Evolutionary conservation across 2,797 vertebrate genomes (phyloP).

Genomic region (Nyctalus aviator): DNA sequence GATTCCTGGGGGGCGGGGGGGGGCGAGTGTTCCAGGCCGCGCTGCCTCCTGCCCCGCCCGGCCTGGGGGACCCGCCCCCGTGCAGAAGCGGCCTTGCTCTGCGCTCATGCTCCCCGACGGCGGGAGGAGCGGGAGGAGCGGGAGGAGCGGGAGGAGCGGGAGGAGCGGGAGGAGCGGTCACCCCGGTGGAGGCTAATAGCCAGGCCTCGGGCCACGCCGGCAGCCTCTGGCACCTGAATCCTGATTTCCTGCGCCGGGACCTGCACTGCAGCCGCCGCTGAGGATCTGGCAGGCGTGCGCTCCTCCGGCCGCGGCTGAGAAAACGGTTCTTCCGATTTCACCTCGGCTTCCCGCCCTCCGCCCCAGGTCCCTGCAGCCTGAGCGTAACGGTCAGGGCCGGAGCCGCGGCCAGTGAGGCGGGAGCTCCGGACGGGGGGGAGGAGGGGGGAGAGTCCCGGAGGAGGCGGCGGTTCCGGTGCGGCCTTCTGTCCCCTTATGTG

Average conservation of each 20-base stretch:
- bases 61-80: not conserved
- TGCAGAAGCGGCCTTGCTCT: not conserved
- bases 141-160: too few relatives aligned
- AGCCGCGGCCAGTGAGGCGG: not conserved
- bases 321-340: constrained; percentile 68
- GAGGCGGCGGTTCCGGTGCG: constrained; percentile 69
- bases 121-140: too few relatives aligned
- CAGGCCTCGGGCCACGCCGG: constrained; percentile 17
- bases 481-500: constrained; percentile 75
- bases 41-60: not conserved
- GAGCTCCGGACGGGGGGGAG: not conserved
- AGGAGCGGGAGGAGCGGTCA: constrained; percentile 45
- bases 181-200: constrained; percentile 63
- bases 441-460: constrained; percentile 72
- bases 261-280: constrained; percentile 70
- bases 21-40: not conserved
- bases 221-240: constrained; percentile 45
- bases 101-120: not conserved
- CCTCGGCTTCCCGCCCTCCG: constrained; percentile 37
- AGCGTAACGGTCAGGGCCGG: constrained; percentile 52
- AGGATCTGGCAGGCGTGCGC: constrained; percentile 72
- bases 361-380: constrained; percentile 17
- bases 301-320: constrained; percentile 59
- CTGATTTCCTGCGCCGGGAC: constrained; percentile 59
- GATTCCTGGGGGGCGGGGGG: not conserved